Base-by-base conservation (phyloP, 2,113 vertebrate genomes). In the Festucalex cinctus region DNA sequence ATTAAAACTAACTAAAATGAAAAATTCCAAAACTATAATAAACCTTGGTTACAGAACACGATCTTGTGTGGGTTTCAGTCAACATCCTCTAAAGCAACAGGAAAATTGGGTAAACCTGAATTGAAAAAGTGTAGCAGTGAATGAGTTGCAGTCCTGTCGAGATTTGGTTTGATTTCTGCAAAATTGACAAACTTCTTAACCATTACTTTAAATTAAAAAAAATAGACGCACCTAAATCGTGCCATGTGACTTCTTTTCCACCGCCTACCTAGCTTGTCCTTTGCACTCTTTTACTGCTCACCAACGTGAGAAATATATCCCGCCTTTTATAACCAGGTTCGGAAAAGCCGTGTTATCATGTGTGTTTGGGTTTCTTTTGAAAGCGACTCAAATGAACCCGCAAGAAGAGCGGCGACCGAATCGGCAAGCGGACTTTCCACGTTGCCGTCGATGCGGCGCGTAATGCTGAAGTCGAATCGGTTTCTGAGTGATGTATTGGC, bases 401-500 rank as follows among this genome's bases (percentile, higher is more conserved):
- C 75, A 76, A 73, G 75, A 49, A 69, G 65, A 32, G 37, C 46
- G 63, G 81, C 67, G 68, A 71, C 77, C 75, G 12, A 22, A 83
- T 73, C 75, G 78, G 68, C 82, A 76, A 85, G 81, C 79, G 75
- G 76, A 80, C 78, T 75, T 79, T 73, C 79, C 66, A 19, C 76
- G 74, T 81, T 74, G 60, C 63, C 74, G 59, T 26, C 53, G 14
- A 76, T 64, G 65, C 32, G 75, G 70, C 77, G 74, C 65, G 61
- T 82, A 82, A 89, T 82, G 57, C 26, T 61, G 58, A 72, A 75
- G 73, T 66, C 68, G 76, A 82, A 88, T 85, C 83, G 77, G 77
- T 73, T 87, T 74, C 77, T 82, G 84, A 90, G 88, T 89, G 85
- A 90, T 88, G 85, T 79, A 88, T 89, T 70, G 78, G 75, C 68